Conservation (phyloP, 2,113 vertebrate species). For the Donacobius atricapilla region DNA sequence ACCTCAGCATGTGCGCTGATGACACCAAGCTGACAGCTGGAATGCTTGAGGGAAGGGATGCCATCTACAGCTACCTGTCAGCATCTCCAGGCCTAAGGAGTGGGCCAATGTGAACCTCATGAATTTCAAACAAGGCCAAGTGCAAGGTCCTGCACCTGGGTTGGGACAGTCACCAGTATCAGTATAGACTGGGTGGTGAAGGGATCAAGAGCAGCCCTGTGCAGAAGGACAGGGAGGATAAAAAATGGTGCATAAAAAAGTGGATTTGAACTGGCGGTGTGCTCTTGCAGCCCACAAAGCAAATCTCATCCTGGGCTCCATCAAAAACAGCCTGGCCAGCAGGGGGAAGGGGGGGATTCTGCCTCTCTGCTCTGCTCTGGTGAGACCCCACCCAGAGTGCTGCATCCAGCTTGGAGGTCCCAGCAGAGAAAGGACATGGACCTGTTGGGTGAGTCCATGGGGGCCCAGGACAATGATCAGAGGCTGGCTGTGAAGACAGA, state of each 20-base stretch:
- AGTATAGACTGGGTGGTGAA: not conserved
- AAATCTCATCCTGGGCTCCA: not conserved
- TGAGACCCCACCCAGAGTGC: not conserved
- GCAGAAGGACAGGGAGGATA: not conserved
- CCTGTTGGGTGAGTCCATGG: fast-evolving
- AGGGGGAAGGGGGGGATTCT: fast-evolving
- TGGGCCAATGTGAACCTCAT: not conserved
- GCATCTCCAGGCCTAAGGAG: not conserved
- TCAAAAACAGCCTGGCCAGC: not conserved
- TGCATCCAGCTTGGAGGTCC: not conserved
- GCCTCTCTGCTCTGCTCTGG: fast-evolving
- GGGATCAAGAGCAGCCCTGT: not conserved
- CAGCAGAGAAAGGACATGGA: not conserved
- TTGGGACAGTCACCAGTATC: not conserved
- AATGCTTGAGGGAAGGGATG: not conserved
- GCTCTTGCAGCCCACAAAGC: not conserved
- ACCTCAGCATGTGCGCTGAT: not conserved
- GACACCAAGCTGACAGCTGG: not conserved
- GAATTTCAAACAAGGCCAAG: not conserved
- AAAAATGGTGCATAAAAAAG: not conserved
- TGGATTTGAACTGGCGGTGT: not conserved
- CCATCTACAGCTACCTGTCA: not conserved
- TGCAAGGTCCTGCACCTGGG: not conserved
- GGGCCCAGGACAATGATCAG: not conserved
- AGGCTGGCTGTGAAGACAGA: not conserved